These are phyloP conservation scores for Adelosebastes latens DNA, from an alignment of 2,797 vertebrate genomes.

Conservation along the genomic window DNA sequence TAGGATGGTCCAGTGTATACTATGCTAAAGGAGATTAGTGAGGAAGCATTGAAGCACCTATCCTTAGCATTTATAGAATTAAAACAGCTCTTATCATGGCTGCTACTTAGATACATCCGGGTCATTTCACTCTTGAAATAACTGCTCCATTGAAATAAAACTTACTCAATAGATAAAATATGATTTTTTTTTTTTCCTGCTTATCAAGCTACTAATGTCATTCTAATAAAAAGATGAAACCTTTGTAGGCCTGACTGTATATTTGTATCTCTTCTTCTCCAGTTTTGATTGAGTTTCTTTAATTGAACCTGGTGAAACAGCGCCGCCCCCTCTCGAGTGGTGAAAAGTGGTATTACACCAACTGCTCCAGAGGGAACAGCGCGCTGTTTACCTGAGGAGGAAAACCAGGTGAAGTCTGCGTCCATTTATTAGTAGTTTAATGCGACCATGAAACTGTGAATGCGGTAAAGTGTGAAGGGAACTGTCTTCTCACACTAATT, in stretches of 20 bases:
- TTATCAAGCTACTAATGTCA: not conserved
- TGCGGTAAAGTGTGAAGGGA: not conserved
- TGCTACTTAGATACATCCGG: fast-evolving
- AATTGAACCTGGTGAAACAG: not conserved
- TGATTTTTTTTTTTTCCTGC: too few relatives aligned
- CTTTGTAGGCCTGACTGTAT: not conserved
- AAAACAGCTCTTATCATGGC: too few relatives aligned
- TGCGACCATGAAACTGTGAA: not conserved
- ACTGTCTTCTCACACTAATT: not conserved
- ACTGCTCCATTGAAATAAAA: not conserved
- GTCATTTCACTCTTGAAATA: not conserved
- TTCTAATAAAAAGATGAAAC: not conserved
- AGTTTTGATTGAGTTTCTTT: not conserved
- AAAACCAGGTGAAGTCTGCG: not conserved
- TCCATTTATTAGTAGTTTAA: fast-evolving
- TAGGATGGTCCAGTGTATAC: too few relatives aligned
- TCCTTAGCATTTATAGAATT: too few relatives aligned
- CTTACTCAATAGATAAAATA: not conserved
- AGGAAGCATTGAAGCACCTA: too few relatives aligned
- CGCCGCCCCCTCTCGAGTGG: too few relatives aligned
- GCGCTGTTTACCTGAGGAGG: not conserved
- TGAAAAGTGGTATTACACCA: not conserved
- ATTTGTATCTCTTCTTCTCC: not conserved
- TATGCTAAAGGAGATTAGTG: too few relatives aligned
- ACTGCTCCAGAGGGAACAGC: not conserved